Conservation (phyloP, 2,888 invertebrate species). For the Pomacea canaliculata region DNA sequence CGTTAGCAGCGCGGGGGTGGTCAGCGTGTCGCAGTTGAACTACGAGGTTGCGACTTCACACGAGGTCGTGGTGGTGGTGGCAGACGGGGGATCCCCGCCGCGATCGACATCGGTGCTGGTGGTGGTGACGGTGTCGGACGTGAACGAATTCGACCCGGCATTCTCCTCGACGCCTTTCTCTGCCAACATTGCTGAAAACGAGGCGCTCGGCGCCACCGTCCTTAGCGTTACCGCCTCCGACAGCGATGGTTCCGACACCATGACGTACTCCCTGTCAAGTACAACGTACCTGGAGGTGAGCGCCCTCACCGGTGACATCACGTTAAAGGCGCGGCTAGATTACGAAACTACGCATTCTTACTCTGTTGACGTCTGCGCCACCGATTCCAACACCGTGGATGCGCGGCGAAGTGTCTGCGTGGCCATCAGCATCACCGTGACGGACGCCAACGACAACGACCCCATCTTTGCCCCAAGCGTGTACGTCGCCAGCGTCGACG, state of each 20-base stretch:
- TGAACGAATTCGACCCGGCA: constrained; percentile 55
- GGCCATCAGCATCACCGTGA: constrained; percentile 49
- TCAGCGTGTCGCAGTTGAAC: constrained; percentile 47
- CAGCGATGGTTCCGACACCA: constrained; percentile 39
- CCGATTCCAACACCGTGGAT: constrained; percentile 31
- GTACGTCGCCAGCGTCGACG: constrained; percentile 44
- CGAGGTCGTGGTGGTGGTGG: constrained; percentile 43
- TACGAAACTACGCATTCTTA: constrained; percentile 26
- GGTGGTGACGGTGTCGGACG: constrained; percentile 47
- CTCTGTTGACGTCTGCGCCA: constrained; percentile 32
- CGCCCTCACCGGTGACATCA: constrained; percentile 31
- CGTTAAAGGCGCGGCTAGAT: constrained; percentile 31
- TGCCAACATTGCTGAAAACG: constrained; percentile 35
- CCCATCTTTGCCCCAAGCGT: constrained; percentile 50
- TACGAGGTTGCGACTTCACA: constrained; percentile 45
- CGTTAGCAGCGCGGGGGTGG: constrained; percentile 34
- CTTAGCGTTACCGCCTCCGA: constrained; percentile 46
- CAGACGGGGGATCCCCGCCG: constrained; percentile 43
- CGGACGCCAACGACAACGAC: constrained; percentile 55
- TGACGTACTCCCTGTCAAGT: constrained; percentile 42
- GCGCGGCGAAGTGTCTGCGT: constrained; percentile 24
- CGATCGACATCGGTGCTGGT: constrained; percentile 20
- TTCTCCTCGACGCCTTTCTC: constrained; percentile 38
- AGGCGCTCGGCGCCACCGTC: constrained; percentile 35
- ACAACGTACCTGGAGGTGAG: constrained; percentile 37